A percentile compares a stretch with the other conserved stretches of the same genome.
These are phyloP conservation scores for Daubentonia madagascariensis DNA, from an alignment of 2,113 vertebrate species.

Conservation along the genomic window DNA sequence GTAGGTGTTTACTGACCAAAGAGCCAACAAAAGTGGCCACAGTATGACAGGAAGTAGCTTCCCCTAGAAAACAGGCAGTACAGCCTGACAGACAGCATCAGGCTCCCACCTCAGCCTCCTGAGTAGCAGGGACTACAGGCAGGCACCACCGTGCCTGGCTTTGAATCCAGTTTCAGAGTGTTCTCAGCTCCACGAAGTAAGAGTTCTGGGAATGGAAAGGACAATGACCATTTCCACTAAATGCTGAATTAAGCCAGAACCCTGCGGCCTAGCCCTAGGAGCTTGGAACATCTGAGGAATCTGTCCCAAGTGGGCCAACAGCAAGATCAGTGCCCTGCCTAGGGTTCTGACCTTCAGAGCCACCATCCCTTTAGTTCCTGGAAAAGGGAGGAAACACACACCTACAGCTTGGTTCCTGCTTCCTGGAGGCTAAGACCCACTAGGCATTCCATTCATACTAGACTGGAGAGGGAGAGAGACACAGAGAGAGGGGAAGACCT, in stretches of 20 bases:
- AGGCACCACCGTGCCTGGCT: too few species aligned
- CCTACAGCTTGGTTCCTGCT: not conserved
- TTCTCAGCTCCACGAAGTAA: not conserved
- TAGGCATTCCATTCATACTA: not conserved
- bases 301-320: not conserved
- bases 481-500: conserved; percentile 66
- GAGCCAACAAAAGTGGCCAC: not conserved
- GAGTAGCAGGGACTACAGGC: too few species aligned
- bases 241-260: not conserved
- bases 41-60: not conserved
- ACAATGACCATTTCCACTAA: not conserved
- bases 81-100: not conserved
- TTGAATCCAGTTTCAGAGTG: not conserved
- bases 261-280: not conserved
- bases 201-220: not conserved
- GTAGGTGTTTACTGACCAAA: not conserved
- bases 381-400: not conserved
- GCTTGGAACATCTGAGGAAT: not conserved
- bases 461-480: not conserved
- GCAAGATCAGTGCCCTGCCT: not conserved
- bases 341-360: not conserved
- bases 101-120: not conserved
- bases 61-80: not conserved
- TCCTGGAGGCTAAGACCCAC: not conserved
- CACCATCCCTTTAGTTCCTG: not conserved